phyloP scores from a whole-genome alignment of 92 coral and sea anemone genomes.

The Montipora capitata region DNA sequence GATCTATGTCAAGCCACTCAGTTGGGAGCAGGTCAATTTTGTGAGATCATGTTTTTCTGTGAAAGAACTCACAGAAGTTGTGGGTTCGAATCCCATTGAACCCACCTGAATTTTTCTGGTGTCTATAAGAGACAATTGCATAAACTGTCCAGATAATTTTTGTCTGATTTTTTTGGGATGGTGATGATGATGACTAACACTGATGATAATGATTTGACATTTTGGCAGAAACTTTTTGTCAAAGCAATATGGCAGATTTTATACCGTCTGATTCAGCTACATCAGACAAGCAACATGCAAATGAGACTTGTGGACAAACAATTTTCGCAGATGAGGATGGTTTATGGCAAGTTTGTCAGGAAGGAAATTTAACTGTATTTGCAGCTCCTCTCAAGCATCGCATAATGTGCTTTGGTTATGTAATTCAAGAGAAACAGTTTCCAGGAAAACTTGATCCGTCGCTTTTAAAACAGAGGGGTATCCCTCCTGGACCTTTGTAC shows the following conservation, averaged over 20 bases:
- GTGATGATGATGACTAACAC: too few relatives aligned
- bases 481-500: slow-evolving; percentile 97
- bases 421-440: slow-evolving; percentile 76
- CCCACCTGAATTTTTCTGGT: too few relatives aligned
- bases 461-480: slow-evolving; percentile 85
- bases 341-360: slow-evolving; percentile 85
- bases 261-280: slow-evolving; percentile 1
- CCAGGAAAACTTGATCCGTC: slow-evolving; percentile 93
- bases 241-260: background rate
- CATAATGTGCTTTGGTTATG: slow-evolving; percentile 91
- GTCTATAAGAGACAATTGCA: too few relatives aligned
- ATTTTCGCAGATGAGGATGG: slow-evolving; percentile 58
- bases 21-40: too few relatives aligned
- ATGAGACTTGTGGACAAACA: slow-evolving; percentile 81
- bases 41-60: too few relatives aligned
- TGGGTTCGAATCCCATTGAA: too few relatives aligned
- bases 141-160: too few relatives aligned
- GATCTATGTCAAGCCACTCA: too few relatives aligned
- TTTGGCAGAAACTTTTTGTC: background rate
- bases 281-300: slow-evolving; percentile 73
- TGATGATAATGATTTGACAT: background rate
- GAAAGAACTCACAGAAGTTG: too few relatives aligned
- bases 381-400: slow-evolving; percentile 96
- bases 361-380: slow-evolving; percentile 75
- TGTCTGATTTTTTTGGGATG: too few relatives aligned